Base-by-base conservation (phyloP, 2,797 vertebrate genomes). In the Pyrocephalus nanus region DNA sequence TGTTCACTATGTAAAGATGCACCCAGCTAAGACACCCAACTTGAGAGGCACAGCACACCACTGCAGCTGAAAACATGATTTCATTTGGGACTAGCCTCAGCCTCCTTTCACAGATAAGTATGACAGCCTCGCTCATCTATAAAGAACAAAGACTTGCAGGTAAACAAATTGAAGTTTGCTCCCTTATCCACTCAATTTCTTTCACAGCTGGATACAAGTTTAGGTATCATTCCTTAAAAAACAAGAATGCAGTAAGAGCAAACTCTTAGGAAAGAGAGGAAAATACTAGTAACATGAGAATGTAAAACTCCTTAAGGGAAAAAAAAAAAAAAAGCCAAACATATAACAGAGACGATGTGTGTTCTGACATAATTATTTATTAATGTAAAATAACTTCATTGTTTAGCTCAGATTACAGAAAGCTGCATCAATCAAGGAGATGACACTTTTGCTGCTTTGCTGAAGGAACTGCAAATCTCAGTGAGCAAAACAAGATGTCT, bases 401-500 rank as follows among this genome's bases (percentile, higher is more conserved):
- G 66, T 91, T 92, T 60, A 73, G 21, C 26, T 84, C 38, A 47
- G 32, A 82, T 43, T 87, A 83, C 84, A 80, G 60, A 61, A 75
- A 92, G 55, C 36, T 81, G 88, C 79, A 84, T 81, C 73, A 66
- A 86, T 86, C 66, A 92, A 74, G 54, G 32, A 93, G 66, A 79
- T 92, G 73, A 69, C 83, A 90, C 76, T 88, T 94, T 21, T 86
- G 79, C 83, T 66, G 66, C 88, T 86, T 81, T 81, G 90, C 61
- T 65, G 73, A 93, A 95, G 92, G 86, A 96, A 95, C 90, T 92
- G 70, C 70, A 92, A 88, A 78, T 93, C 86, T 86, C 93, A 69
- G 62, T 26, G 76, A 96, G 76, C 61, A 95, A 95, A 96, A 95
- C 93, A 95, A 88, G 67, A 83, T 43, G 87, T 95, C 93, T 69